Conservation (phyloP, 2,797 vertebrate genomes). For the Ciconia nigra region DNA sequence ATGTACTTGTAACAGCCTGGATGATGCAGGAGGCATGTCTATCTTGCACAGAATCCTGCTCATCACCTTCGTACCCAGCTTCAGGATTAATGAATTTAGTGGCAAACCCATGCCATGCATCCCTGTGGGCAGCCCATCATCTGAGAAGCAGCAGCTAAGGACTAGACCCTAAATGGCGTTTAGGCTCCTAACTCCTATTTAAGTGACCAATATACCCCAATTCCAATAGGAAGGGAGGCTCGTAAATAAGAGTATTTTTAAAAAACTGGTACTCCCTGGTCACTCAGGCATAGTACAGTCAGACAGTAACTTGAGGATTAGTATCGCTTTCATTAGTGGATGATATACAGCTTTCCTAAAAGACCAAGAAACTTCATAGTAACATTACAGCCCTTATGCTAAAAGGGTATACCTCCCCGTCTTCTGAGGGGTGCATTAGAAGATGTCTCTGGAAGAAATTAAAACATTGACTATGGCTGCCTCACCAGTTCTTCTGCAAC, state of each 20-base stretch:
- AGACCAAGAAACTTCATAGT: not conserved
- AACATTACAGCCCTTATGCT: not conserved
- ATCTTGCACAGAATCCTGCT: not conserved
- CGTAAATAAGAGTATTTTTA: not conserved
- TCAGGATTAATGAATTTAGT: not conserved
- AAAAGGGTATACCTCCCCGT: not conserved
- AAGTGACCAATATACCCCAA: not conserved
- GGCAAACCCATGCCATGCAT: not conserved
- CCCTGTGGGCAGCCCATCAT: not conserved
- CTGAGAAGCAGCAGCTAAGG: not conserved
- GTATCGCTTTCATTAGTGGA: not conserved
- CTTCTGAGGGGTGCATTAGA: not conserved
- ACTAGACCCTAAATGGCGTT: not conserved
- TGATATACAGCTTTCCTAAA: not conserved
- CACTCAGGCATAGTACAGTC: not conserved
- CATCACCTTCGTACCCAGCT: not conserved
- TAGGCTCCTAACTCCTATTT: not conserved
- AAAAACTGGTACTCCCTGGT: not conserved
- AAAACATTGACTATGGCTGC: not conserved
- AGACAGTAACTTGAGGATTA: not conserved
- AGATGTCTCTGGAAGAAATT: not conserved
- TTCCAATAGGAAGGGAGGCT: not conserved
- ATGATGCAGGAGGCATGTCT: not conserved
- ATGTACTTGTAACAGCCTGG: not conserved
- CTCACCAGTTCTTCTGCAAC: not conserved